Evolutionary conservation across 2,888 invertebrate species (phyloP), one percentile per base, ranked within the genome.

Genomic region (Eupsilia transversa): DNA sequence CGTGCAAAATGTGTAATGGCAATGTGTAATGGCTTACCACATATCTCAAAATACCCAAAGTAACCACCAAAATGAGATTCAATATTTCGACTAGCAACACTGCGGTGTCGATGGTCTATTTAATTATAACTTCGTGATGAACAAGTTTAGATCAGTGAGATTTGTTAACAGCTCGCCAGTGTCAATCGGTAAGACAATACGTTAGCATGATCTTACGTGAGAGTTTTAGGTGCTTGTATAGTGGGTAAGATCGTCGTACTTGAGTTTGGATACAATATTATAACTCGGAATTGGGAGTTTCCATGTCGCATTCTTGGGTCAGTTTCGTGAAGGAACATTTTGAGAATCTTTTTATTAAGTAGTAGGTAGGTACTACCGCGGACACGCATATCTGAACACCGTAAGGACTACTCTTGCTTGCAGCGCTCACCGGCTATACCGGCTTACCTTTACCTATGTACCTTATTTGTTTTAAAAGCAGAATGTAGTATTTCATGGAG

Each of bases 111-210:
- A 91, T 89, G 89, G 91, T 87, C 89, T 88, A 87, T 91, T 91
- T 93, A 91, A 92, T 94, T 93, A 93, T 89, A 87, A 80, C 89
- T 84, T 93, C 94, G 94, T 94, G 94, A 94, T 92, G 89, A 87
- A 86, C 92, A 89, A 91, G 91, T 94, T 94, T 93, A 90, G 89
- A 89, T 89, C 88, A 86, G 80, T 77, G 72, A 82, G 84, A 88
- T 90, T 86, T 86, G 87, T 89, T 89, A 87, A 86, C 87, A 82
- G 43, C 83, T 82, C 82, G 69, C 80, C 85, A 80, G 90, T 91
- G 92, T 92, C 92, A 90, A 90, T 91, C 90, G 88, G 61, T 89
- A 88, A 89, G 88, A 90, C 89, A 91, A 91, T 89, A 87, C 63
- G 41, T 38, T 54, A 49, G n/a, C 49, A 23, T 38, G 33, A 54